A percentile compares a stretch with the other conserved stretches of the same genome.
Conservation (phyloP, 2,797 vertebrate species). For the Ctenosaura bakeri region DNA sequence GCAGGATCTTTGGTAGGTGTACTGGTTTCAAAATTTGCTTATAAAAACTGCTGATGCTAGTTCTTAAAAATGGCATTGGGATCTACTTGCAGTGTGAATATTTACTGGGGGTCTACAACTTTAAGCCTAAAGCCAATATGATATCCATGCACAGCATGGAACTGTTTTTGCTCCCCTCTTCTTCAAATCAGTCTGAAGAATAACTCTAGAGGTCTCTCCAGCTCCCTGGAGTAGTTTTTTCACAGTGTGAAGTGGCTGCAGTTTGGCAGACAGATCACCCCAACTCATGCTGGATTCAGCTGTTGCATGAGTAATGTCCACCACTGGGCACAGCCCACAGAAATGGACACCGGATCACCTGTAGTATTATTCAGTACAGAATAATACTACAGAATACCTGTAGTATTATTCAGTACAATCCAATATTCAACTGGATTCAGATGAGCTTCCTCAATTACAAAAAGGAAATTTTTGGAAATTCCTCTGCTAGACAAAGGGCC, state of each 20-base stretch:
- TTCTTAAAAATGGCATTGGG: background rate
- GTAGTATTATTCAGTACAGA: background rate
- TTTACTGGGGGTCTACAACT: background rate
- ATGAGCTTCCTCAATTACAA: background rate
- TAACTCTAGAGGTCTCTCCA: no score
- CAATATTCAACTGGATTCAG: background rate
- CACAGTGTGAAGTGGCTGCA: no score
- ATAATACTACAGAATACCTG: no score
- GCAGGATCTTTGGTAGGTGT: background rate
- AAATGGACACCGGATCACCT: background rate
- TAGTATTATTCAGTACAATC: background rate
- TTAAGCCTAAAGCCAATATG: background rate
- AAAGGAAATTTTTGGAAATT: background rate
- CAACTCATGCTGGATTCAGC: no score
- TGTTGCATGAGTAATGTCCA: no score
- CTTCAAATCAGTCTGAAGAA: no score
- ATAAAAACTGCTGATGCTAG: background rate
- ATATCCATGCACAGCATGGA: no score
- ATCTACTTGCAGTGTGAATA: background rate
- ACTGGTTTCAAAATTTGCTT: background rate
- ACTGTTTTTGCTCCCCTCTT: no score
- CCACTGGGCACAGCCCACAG: no score
- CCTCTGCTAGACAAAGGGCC: background rate
- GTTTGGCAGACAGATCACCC: no score
- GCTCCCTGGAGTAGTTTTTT: no score